Conservation (phyloP, 2,113 vertebrate genomes). For the Alligator sinensis region DNA sequence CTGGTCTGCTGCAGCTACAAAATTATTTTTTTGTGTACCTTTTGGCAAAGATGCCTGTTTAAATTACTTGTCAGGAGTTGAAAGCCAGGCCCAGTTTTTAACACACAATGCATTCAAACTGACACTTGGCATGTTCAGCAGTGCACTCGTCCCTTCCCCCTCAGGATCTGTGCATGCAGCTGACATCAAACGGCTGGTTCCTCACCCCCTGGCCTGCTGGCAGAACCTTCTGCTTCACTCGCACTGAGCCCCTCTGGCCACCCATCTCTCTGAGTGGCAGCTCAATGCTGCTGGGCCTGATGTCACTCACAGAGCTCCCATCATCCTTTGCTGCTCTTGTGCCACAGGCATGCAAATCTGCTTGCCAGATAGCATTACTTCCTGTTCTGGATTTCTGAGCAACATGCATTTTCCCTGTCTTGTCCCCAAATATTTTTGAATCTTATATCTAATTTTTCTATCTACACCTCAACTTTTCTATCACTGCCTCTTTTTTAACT, state of each 20-base stretch:
- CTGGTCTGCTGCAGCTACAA: background rate
- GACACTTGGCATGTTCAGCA: background rate
- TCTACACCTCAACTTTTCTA: background rate
- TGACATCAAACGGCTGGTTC: background rate
- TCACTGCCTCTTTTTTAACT: background rate
- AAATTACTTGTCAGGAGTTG: background rate
- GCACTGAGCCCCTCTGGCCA: background rate
- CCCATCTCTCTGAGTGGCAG: background rate
- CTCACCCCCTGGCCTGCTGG: background rate
- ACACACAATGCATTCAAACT: background rate
- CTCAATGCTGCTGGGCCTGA: rapidly evolving
- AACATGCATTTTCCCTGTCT: background rate
- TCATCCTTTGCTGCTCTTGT: background rate
- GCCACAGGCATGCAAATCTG: background rate
- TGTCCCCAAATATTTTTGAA: background rate
- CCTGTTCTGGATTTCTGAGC: background rate
- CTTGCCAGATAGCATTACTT: background rate
- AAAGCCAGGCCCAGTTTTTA: background rate
- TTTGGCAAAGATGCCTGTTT: background rate
- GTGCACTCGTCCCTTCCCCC: background rate
- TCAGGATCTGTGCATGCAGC: rapidly evolving
- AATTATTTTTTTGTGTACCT: background rate
- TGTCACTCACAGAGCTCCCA: background rate
- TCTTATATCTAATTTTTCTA: background rate
- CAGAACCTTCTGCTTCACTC: background rate